Base-by-base conservation (phyloP, 2,888 invertebrate genomes). In the Polymixis lichenea region DNA sequence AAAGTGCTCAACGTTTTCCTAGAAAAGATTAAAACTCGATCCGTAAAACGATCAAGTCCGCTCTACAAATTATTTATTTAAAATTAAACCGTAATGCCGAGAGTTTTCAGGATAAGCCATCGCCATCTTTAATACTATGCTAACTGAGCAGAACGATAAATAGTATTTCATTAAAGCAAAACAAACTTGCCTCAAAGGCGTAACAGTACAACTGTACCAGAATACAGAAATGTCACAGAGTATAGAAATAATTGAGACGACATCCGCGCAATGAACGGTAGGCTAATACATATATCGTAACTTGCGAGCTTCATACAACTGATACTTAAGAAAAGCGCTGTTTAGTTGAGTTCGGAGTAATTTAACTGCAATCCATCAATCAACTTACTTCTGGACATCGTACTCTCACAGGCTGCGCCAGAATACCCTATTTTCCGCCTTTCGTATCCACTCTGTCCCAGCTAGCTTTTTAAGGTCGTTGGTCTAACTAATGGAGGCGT, bases 131-230 rank as follows among this genome's bases (percentile, higher is more conserved):
- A 71, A 72, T 83, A 79, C 68, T 83, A 83, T 70, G 83, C 64
- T 76, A 76, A 82, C 70, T 74, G 68, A 77, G 69, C 78, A 80
- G 28, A 80, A 78, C 77, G 69, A 77, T 84, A 84, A 86, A 84
- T 68, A 84, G 70, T 84, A 84, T 84, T 83, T 79, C 74, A 77
- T 70, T 80, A 77, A 82, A 78, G 75, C 73, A 67, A 77, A 61
- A 78, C 56, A 74, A 84, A 75, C 82, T 84, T 58, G 76, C 61
- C 66, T 80, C 84, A 84, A 84, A 86, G 75, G 62, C 75, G 65
- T 66, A 60, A 46, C 71, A 49, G 60, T 58, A 71, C 60, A 61
- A 73, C 82, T 73, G 70, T 68, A 49, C 71, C 19, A 67, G 60
- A 66, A 69, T 80, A 60, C 68, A 46, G 53, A 80, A 79, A 69